Conservation (phyloP, 2,113 vertebrate genomes). For the Colistium nudipinnis region DNA sequence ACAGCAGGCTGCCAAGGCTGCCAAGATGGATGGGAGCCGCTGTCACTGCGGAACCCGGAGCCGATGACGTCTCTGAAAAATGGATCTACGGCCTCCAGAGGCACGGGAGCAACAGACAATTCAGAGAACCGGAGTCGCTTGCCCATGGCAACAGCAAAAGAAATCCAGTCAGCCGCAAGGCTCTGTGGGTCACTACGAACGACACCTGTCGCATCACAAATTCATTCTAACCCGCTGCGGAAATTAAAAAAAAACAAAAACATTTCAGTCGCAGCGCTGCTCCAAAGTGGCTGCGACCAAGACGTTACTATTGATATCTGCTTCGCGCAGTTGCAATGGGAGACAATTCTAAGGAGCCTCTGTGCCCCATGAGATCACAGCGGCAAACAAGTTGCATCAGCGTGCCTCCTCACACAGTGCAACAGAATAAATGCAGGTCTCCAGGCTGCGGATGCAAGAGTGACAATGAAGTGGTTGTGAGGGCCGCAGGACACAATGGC, state of each 20-base stretch:
- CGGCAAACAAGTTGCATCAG: constrained; percentile 19
- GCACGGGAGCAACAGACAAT: not conserved
- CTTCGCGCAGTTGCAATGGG: not conserved
- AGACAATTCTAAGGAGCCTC: not conserved
- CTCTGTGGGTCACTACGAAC: no score
- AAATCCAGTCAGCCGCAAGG: no score
- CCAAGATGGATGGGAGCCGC: constrained; percentile 55
- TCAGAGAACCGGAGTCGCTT: not conserved
- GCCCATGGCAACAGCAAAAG: no score
- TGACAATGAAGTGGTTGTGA: constrained; percentile 49
- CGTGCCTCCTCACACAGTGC: constrained; percentile 28
- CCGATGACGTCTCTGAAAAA: constrained; percentile 25
- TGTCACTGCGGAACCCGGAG: constrained; percentile 50
- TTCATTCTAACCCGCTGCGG: no score
- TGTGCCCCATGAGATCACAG: not conserved
- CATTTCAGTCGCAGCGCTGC: no score
- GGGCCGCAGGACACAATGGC: constrained; percentile 52
- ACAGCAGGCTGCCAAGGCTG: constrained; percentile 26
- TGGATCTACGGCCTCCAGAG: constrained; percentile 1
- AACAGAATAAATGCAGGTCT: constrained; percentile 35
- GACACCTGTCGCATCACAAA: no score
- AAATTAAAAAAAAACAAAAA: no score
- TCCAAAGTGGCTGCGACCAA: not conserved
- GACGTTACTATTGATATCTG: not conserved
- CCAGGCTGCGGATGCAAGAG: constrained; percentile 23